These are phyloP conservation scores for Mola mola DNA, from an alignment of 2,113 vertebrate genomes.

Conservation along the genomic window DNA sequence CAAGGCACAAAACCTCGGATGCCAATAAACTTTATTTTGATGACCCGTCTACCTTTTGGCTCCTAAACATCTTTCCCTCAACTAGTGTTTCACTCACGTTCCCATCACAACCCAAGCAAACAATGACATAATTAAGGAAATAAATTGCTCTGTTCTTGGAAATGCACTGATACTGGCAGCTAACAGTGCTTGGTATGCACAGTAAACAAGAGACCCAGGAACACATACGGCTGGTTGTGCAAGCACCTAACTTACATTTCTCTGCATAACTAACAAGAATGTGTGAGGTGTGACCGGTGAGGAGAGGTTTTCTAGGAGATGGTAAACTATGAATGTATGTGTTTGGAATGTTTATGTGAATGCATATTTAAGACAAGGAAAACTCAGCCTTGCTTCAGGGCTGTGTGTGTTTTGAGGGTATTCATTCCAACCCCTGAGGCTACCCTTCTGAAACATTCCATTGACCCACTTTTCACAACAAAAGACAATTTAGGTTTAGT, in stretches of 20 bases:
- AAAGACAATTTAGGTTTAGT: constrained; percentile 32
- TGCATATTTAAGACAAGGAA: not conserved
- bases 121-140: no score
- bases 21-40: not conserved
- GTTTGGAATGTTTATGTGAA: not conserved
- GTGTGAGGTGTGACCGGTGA: constrained; percentile 6
- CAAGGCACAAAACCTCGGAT: not conserved
- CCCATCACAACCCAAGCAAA: no score
- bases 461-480: constrained; percentile 61
- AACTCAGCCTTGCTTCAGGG: not conserved
- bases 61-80: no score
- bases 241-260: constrained; percentile 23
- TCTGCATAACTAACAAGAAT: constrained; percentile 17
- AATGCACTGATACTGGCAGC: constrained; percentile 8
- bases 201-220: constrained; percentile 3
- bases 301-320: no score
- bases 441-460: constrained; percentile 16
- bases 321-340: no score
- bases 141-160: constrained; percentile 2
- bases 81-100: no score
- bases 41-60: constrained; percentile 16
- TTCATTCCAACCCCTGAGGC: constrained; percentile 11
- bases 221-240: constrained; percentile 9
- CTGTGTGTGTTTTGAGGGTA: constrained; percentile 1
- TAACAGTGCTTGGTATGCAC: constrained; percentile 28